Evolutionary conservation across 2,797 vertebrate species (phyloP).

Genomic region (Pangasius macronema): DNA sequence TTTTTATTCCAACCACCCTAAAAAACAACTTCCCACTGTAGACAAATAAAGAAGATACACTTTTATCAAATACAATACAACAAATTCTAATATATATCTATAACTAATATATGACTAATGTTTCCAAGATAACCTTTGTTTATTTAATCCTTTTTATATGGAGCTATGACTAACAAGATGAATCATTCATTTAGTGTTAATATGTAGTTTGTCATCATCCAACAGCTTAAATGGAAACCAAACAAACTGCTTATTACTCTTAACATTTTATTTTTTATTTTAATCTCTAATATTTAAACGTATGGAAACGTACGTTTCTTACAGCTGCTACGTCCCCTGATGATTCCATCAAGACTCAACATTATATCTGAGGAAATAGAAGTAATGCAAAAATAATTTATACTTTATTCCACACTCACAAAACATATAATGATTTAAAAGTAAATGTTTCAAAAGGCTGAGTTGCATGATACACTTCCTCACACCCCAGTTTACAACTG

Average conservation of each 20-base stretch:
- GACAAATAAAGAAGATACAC: slow-evolving; percentile 8
- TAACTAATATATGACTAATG: not conserved
- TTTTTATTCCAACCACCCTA: not conserved
- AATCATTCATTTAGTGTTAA: not conserved
- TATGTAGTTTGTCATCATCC: slow-evolving; percentile 3
- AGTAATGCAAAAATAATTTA: not conserved
- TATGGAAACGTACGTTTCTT: slow-evolving; percentile 18
- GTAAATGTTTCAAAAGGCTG: not conserved
- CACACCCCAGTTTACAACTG: not conserved
- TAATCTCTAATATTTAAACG: slow-evolving; percentile 8
- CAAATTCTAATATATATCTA: not conserved
- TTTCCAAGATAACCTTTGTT: not conserved
- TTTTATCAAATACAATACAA: not conserved
- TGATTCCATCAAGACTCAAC: not conserved
- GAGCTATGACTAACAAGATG: not conserved
- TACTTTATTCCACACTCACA: not conserved
- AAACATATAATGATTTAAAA: not conserved
- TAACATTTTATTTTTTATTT: not conserved
- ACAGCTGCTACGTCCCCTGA: not conserved
- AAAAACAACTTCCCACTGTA: not conserved
- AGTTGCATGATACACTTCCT: not conserved
- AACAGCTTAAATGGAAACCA: not conserved
- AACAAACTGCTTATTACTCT: not conserved
- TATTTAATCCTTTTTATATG: not conserved
- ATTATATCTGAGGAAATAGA: not conserved